These are phyloP conservation scores for Cirrhinus mrigala DNA, from an alignment of 2,797 vertebrate genomes.

Conservation along the genomic window DNA sequence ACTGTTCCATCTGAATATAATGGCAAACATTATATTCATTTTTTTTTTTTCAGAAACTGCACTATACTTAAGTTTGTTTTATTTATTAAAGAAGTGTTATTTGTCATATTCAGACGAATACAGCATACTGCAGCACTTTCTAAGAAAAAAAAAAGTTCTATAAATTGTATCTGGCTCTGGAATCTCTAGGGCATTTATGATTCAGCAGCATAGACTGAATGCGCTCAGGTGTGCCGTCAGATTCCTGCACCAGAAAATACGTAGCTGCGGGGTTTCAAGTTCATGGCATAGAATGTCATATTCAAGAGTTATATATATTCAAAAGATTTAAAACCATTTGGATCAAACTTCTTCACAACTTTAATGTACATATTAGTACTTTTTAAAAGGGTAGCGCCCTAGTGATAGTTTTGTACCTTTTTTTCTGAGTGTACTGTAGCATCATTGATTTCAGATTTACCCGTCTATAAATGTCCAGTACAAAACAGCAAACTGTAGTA, in stretches of 20 bases:
- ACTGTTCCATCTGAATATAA: neutral
- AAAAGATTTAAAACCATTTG: neutral
- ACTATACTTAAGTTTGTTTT: neutral
- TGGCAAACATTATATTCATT: no score
- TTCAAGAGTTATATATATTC: conserved; percentile 4
- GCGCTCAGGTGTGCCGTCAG: conserved; percentile 9
- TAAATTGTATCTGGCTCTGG: conserved; percentile 11
- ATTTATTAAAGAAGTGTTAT: neutral
- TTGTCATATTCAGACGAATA: neutral
- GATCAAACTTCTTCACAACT: neutral
- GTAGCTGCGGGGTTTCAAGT: neutral
- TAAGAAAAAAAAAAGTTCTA: neutral
- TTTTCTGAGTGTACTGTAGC: neutral
- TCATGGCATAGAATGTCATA: neutral
- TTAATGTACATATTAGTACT: no score
- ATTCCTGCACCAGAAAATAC: neutral
- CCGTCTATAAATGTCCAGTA: neutral
- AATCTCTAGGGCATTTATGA: conserved; percentile 21
- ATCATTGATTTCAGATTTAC: neutral
- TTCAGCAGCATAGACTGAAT: conserved; percentile 7
- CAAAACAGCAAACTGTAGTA: neutral
- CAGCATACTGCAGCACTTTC: conserved; percentile 1
- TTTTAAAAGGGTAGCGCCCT: no score
- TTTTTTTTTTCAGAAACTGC: neutral
- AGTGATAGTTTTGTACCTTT: no score